Evolutionary conservation across 2,797 vertebrate species (phyloP), one percentile per base, ranked within the genome.

Genomic region (Ispidina lecontei): DNA sequence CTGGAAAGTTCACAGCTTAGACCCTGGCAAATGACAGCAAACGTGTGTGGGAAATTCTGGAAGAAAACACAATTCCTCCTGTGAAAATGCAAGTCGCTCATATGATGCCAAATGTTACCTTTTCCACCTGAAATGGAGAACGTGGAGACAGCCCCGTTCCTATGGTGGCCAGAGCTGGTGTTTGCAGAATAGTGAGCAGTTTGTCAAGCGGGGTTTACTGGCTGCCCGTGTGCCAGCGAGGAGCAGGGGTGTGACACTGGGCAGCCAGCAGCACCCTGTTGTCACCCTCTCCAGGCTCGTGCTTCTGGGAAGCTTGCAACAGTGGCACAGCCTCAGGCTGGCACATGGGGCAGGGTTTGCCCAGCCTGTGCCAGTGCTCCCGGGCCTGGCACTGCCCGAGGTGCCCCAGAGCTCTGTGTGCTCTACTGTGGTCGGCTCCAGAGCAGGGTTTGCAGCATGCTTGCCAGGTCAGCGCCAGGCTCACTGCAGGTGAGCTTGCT

Each of bases 91-190:
- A 2, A 49, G 14, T 37, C 2, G 2, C 28, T 15, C 6, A 5
- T 10, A 23, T 4, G 5, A 37, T n/a, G 33, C 59, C 33, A 18
- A 51, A 67, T n/a, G 15, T 77, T 18, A 23, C 14, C 12, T 71
- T 52, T 49, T 49, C 19, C 33, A 37, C 19, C 35, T 55, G 37
- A 37, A 25, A n/a, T 15, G 52, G 31, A 25, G 28, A 31, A 12
- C 1, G 9, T 0, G 6, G 39, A 44, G 56, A 41, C 37, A 58
- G 3, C 52, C 37, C 31, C 16, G 2, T 33, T 29, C 31, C 79
- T 37, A 18, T 37, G 58, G 6, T 0, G 0, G 58, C 4, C 23
- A 4, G 46, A 58, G 51, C 7, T 3, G 0, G 41, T 44, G 35
- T 17, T 44, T 39, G 43, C 26, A 23, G 43, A 8, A 17, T 0